A percentile compares a stretch with the other conserved stretches of the same genome.
Conservation (phyloP, 2,113 vertebrate genomes). For the Reinhardtius hippoglossoides region DNA sequence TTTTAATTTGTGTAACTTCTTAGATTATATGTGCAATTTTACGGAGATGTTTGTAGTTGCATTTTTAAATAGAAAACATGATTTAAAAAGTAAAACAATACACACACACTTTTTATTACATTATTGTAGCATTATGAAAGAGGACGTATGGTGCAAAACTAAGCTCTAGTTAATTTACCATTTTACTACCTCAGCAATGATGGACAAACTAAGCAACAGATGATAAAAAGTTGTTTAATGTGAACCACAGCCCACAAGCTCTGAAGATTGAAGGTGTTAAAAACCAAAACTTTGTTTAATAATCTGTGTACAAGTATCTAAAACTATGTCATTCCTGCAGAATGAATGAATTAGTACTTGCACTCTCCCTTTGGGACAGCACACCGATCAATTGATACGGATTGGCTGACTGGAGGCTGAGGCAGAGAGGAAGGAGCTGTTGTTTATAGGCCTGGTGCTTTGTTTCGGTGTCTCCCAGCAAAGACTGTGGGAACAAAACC, state of each 20-base stretch:
- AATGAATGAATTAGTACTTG: constrained; percentile 1
- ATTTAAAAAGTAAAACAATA: background rate
- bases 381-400: constrained; percentile 23
- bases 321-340: background rate
- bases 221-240: background rate
- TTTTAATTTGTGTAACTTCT: background rate
- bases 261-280: no score
- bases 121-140: background rate
- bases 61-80: background rate
- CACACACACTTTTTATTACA: background rate
- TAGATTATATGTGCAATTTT: background rate
- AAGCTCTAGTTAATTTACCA: background rate
- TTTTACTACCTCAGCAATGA: background rate
- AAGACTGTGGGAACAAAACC: constrained; percentile 62
- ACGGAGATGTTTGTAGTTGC: background rate
- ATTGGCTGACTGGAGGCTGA: constrained; percentile 15
- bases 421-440: constrained; percentile 5
- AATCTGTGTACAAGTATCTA: background rate
- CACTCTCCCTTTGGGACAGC: background rate
- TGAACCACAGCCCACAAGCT: background rate
- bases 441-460: constrained; percentile 40
- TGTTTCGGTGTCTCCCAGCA: constrained; percentile 44
- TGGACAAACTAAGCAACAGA: background rate
- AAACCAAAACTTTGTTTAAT: background rate
- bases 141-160: background rate